phyloP scores from a whole-genome alignment of 1,140 invertebrate genomes.

The Papilio polytes region DNA sequence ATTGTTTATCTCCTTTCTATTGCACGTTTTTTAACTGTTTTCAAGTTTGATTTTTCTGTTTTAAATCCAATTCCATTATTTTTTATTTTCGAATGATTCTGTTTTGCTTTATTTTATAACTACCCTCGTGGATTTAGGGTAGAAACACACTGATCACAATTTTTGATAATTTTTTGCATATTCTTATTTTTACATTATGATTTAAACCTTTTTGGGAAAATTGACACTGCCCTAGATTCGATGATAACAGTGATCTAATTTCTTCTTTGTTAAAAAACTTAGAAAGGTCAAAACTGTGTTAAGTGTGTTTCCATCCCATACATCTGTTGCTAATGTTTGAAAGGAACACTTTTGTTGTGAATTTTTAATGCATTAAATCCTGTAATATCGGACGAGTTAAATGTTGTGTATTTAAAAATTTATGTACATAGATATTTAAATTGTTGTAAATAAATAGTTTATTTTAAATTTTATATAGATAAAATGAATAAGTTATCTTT shows the following conservation, averaged over 20 bases:
- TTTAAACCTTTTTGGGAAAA: background rate
- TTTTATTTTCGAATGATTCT: background rate
- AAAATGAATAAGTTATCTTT: conserved; percentile 52
- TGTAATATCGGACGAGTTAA: conserved; percentile 71
- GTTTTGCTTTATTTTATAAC: background rate
- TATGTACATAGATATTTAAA: conserved; percentile 78
- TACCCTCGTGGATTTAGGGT: background rate
- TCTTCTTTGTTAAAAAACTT: background rate
- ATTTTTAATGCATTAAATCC: conserved; percentile 49
- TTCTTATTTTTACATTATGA: background rate
- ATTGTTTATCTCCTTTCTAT: background rate
- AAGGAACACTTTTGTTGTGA: conserved; percentile 49
- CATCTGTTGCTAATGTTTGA: background rate
- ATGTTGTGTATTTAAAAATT: conserved; percentile 75
- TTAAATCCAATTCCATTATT: background rate
- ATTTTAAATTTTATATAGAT: conserved; percentile 64
- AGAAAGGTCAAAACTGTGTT: background rate
- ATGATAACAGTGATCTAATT: background rate
- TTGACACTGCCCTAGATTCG: background rate
- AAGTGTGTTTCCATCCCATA: background rate
- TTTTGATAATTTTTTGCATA: background rate
- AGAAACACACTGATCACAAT: background rate
- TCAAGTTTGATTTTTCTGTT: conserved; percentile 17
- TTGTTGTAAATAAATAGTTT: conserved; percentile 81
- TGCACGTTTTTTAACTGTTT: background rate